These are phyloP conservation scores for Brachionus asplanchnoidis DNA, from an alignment of 1,140 invertebrate species.

Conservation along the genomic window DNA sequence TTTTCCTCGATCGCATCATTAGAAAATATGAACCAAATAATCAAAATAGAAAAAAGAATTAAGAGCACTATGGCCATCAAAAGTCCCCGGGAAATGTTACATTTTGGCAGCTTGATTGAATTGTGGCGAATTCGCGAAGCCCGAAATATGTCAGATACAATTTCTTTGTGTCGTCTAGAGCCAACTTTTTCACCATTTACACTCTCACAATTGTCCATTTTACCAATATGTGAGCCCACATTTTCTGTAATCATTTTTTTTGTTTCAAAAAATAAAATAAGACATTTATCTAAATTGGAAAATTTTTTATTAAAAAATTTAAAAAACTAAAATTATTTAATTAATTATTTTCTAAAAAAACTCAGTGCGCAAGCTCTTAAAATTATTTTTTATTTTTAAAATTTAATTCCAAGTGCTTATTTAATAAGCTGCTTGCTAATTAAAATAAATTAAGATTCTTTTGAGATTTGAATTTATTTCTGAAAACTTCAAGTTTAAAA, in stretches of 20 bases:
- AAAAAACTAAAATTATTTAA: neutral
- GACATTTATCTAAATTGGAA: neutral
- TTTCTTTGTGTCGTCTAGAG: neutral
- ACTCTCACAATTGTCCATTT: neutral
- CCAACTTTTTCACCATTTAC: neutral
- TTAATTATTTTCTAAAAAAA: too few relatives aligned
- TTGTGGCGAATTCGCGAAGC: neutral
- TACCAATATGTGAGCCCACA: neutral
- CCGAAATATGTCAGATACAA: neutral
- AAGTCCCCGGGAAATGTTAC: constrained; percentile 15
- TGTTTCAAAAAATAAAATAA: neutral
- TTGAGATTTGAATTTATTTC: neutral
- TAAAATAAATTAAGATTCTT: neutral
- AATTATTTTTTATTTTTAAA: neutral
- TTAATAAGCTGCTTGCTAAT: neutral
- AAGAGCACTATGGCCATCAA: constrained; percentile 17
- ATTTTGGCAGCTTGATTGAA: constrained; percentile 14
- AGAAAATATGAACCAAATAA: constrained; percentile 36
- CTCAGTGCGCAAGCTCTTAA: too few relatives aligned
- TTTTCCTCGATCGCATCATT: constrained; percentile 19
- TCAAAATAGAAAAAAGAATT: neutral
- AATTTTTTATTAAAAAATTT: too few relatives aligned
- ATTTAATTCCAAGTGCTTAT: neutral
- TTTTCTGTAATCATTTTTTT: neutral
- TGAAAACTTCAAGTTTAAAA: neutral